Percentiles rank a stretch among this genome's conserved stretches.
Conservation (phyloP, 1,140 invertebrate species). For the Pomacea maculata region DNA sequence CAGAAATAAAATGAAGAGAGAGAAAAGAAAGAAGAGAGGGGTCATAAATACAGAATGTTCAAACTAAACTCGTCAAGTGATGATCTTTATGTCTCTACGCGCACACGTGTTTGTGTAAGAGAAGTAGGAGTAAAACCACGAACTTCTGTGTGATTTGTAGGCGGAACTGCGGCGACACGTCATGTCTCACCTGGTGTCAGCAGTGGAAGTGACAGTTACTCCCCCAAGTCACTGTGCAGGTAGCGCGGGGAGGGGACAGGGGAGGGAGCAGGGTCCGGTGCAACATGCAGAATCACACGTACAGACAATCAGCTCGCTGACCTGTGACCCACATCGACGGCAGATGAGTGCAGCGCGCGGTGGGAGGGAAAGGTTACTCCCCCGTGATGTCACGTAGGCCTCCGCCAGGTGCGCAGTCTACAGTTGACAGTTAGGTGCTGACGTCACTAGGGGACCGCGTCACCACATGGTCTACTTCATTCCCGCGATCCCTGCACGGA, state of each 20-base stretch:
- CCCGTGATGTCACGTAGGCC: neutral
- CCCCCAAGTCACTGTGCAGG: no score
- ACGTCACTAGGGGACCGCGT: neutral
- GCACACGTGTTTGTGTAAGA: neutral
- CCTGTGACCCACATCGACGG: no score
- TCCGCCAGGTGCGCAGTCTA: neutral
- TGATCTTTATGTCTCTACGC: neutral
- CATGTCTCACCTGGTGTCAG: no score
- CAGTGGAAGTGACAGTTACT: no score
- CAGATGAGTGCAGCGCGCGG: no score
- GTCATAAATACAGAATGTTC: neutral
- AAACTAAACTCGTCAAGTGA: neutral
- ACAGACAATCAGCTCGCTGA: no score
- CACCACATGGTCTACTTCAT: neutral
- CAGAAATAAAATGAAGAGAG: neutral
- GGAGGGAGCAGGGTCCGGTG: neutral
- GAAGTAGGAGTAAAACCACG: no score
- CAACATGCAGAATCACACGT: neutral
- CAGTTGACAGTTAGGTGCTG: neutral
- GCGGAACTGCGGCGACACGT: no score
- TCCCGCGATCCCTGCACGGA: neutral
- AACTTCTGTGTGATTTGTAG: no score
- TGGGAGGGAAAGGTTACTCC: no score
- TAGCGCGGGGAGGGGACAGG: neutral
- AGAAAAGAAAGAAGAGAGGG: neutral